A percentile compares a stretch with the other conserved stretches of the same genome.
Evolutionary conservation across 1,140 invertebrate species (phyloP).

Genomic region (Dreissena polymorpha): DNA sequence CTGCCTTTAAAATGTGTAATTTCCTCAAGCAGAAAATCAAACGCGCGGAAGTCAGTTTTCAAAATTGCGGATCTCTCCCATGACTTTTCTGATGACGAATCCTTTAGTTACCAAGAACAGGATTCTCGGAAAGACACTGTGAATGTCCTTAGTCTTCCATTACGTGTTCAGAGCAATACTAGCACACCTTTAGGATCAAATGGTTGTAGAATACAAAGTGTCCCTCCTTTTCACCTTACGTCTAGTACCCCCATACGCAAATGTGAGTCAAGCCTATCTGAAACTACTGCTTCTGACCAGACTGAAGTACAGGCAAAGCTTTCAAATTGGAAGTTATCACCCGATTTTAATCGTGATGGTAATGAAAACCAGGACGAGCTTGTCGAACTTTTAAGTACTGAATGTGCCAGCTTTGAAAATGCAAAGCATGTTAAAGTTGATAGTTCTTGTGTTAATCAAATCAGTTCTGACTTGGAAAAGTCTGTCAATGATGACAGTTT

Average conservation of each 20-base stretch:
- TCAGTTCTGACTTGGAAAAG: not conserved
- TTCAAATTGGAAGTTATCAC: too few relatives aligned
- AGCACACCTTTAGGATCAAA: slow-evolving; percentile 30
- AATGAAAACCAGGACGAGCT: too few relatives aligned
- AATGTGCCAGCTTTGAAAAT: too few relatives aligned
- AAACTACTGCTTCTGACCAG: too few relatives aligned
- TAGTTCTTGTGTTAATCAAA: not conserved
- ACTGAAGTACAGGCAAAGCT: too few relatives aligned
- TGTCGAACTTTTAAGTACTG: too few relatives aligned
- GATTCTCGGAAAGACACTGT: not conserved
- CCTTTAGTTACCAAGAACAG: too few relatives aligned
- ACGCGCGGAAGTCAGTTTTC: slow-evolving; percentile 41
- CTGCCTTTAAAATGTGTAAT: not conserved
- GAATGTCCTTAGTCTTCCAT: not conserved
- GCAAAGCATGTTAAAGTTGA: too few relatives aligned
- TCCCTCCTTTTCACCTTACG: not conserved
- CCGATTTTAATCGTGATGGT: too few relatives aligned
- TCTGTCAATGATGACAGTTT: slow-evolving; percentile 49
- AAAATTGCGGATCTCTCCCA: slow-evolving; percentile 30
- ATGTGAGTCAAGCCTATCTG: not conserved
- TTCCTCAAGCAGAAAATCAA: not conserved
- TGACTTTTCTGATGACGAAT: slow-evolving; percentile 42
- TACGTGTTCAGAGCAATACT: not conserved
- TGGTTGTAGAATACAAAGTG: not conserved
- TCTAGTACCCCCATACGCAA: not conserved